Evolutionary conservation across 2,113 vertebrate species (phyloP).

Genomic region (Clarias batrachus): DNA sequence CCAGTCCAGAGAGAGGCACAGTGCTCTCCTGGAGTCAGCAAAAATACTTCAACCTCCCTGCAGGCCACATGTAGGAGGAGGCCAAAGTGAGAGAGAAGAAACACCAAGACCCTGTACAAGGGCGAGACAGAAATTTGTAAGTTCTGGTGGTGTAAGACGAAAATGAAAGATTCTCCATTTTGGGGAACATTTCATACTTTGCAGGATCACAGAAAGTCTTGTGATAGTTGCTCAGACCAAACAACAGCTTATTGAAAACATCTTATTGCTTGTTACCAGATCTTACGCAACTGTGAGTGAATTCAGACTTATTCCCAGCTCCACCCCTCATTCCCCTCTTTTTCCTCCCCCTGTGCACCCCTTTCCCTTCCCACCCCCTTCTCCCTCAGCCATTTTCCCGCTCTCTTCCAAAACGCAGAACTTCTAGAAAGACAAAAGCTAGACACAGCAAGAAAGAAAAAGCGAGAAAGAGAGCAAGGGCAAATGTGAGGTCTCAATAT

Average conservation of each 20-base stretch:
- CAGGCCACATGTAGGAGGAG: background rate
- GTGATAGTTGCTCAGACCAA: background rate
- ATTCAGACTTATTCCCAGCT: conserved; percentile 21
- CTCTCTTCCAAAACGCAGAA: conserved; percentile 1
- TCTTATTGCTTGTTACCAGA: background rate
- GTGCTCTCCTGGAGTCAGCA: background rate
- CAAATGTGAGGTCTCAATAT: background rate
- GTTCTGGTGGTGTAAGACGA: background rate
- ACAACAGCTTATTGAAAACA: background rate
- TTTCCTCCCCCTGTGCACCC: conserved; percentile 47
- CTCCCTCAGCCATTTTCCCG: conserved; percentile 37
- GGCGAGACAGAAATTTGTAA: background rate
- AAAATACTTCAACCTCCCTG: background rate
- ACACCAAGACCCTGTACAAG: background rate
- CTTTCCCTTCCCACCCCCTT: conserved; percentile 20
- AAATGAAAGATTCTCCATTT: background rate
- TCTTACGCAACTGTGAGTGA: background rate
- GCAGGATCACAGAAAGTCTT: background rate
- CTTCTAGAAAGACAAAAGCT: conserved; percentile 20
- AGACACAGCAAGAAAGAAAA: background rate
- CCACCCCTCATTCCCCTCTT: conserved; percentile 38
- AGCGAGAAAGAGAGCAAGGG: background rate
- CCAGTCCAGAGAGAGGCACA: background rate
- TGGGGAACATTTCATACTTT: background rate
- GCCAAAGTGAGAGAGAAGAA: background rate